These are phyloP conservation scores for Caenorhabditis angaria DNA, from an alignment of 2,888 invertebrate species.

Conservation along the genomic window DNA sequence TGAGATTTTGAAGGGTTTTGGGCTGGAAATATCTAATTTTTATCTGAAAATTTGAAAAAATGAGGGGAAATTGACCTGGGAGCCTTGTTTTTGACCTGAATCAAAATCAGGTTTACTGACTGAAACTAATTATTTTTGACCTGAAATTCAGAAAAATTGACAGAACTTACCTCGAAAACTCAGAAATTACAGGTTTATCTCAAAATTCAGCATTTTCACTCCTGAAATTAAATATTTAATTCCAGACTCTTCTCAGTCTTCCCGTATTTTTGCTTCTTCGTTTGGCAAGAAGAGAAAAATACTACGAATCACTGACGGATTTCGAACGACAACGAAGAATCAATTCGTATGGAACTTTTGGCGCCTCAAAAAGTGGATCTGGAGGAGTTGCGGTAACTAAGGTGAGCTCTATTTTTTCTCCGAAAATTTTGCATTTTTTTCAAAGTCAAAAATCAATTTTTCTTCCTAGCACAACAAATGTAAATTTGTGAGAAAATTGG, in stretches of 20 bases:
- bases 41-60: no score
- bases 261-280: conserved; percentile 71
- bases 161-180: no score
- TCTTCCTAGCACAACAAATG: neutral
- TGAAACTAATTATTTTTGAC: no score
- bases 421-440: no score
- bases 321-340: conserved; percentile 60
- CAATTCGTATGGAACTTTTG: conserved; percentile 66
- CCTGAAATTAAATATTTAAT: no score
- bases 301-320: conserved; percentile 65
- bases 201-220: no score
- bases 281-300: conserved; percentile 61
- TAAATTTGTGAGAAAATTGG: no score
- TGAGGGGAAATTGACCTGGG: no score
- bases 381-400: conserved; percentile 39
- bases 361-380: conserved; percentile 35
- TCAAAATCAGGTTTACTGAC: no score
- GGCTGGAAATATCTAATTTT: neutral
- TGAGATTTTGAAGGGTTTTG: neutral
- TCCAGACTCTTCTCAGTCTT: conserved; percentile 67
- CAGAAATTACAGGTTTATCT: no score
- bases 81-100: no score
- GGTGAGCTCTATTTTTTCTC: conserved; percentile 12
- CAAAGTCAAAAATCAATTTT: neutral
- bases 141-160: no score